Conservation (phyloP, 2,797 vertebrate genomes). For the Ibycter americanus region DNA sequence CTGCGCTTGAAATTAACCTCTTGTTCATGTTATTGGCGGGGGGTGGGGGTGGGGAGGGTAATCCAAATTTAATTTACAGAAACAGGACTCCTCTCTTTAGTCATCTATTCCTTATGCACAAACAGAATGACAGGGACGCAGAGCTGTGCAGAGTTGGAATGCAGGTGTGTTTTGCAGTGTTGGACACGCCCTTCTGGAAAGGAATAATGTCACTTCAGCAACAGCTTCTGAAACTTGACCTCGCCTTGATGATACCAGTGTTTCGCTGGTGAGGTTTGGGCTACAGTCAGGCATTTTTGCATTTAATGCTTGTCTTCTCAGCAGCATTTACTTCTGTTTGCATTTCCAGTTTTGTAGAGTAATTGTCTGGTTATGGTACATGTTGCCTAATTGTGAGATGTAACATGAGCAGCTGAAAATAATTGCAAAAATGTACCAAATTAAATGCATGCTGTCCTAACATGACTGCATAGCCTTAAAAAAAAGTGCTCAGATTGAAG, state of each 20-base stretch:
- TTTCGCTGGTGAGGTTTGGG: background rate
- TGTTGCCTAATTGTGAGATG: background rate
- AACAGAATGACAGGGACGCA: accelerated
- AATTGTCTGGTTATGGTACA: background rate
- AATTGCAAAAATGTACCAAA: background rate
- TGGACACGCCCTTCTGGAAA: background rate
- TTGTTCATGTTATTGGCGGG: background rate
- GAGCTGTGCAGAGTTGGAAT: background rate
- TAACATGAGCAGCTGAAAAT: background rate
- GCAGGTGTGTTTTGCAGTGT: background rate
- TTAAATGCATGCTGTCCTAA: background rate
- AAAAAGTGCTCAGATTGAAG: background rate
- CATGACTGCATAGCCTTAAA: background rate
- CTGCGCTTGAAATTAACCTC: background rate
- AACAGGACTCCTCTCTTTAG: background rate
- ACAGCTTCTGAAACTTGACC: background rate
- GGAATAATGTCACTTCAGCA: background rate
- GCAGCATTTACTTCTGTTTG: background rate
- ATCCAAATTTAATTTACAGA: background rate
- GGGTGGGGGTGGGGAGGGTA: background rate
- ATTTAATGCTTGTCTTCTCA: background rate
- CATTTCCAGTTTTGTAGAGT: background rate
- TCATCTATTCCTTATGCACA: accelerated
- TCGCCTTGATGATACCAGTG: accelerated
- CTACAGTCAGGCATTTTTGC: background rate